phyloP scores from a whole-genome alignment of 1,140 invertebrate genomes.

The Monochamus saltuarius region DNA sequence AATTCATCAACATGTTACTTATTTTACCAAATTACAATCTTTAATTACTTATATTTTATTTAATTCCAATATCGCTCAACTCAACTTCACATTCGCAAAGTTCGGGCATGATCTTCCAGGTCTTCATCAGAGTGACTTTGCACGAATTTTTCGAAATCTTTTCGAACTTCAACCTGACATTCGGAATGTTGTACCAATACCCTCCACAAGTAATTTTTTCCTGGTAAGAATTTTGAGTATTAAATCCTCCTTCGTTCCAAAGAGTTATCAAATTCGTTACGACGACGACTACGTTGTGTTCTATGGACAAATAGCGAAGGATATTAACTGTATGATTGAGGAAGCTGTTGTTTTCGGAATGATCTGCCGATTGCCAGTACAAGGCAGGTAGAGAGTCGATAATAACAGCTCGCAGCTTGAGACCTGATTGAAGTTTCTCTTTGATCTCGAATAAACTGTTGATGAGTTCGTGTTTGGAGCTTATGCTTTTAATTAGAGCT shows the following conservation, averaged over 20 bases:
- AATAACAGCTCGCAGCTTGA: constrained; percentile 57
- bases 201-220: constrained; percentile 47
- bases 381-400: constrained; percentile 65
- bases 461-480: constrained; percentile 55
- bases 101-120: constrained; percentile 8
- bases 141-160: constrained; percentile 4
- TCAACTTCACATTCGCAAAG: background rate
- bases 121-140: constrained; percentile 12
- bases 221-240: constrained; percentile 33
- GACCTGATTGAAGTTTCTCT: constrained; percentile 44
- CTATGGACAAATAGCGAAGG: constrained; percentile 56
- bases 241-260: constrained; percentile 56
- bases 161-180: constrained; percentile 40
- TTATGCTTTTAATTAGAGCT: constrained; percentile 30
- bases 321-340: constrained; percentile 60
- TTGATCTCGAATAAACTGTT: constrained; percentile 54
- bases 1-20: background rate
- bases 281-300: constrained; percentile 56
- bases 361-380: constrained; percentile 46
- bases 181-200: constrained; percentile 57
- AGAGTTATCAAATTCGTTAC: constrained; percentile 61
- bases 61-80: constrained; percentile 4
- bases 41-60: background rate
- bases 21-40: background rate
- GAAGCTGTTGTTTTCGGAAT: constrained; percentile 44